phyloP scores from a whole-genome alignment of 2,113 vertebrate genomes.

The Capreolus pygargus region DNA sequence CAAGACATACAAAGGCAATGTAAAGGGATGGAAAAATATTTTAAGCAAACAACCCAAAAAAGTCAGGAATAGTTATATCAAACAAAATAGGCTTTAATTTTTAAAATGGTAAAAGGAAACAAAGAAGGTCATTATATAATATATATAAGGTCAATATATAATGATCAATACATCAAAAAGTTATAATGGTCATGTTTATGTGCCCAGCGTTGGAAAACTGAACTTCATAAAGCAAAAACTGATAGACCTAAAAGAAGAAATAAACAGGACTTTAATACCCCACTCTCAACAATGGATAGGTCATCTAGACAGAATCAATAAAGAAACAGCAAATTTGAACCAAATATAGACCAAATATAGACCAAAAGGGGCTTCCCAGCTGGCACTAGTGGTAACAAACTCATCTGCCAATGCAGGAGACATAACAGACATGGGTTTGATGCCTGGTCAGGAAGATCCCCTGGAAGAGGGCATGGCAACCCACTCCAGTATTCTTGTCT shows the following conservation, averaged over 20 bases:
- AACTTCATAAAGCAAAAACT: background rate
- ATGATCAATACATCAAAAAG: background rate
- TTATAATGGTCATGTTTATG: background rate
- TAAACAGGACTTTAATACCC: background rate
- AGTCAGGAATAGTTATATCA: background rate
- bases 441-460: background rate
- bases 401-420: background rate
- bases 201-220: background rate
- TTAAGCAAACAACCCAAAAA: background rate
- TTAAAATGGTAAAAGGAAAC: background rate
- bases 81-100: background rate
- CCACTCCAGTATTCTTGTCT: background rate
- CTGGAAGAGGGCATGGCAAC: background rate
- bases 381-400: background rate
- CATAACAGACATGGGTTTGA: background rate
- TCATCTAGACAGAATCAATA: background rate
- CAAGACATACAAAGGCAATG: background rate
- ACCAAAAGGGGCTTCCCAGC: background rate
- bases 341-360: background rate
- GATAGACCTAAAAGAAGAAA: background rate
- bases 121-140: background rate
- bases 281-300: background rate
- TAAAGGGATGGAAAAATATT: background rate
- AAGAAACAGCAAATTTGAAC: background rate
- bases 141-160: background rate